Percentiles rank a stretch among this genome's conserved stretches.
These are phyloP conservation scores for Stenolophus ochropezus DNA, from an alignment of 2,888 invertebrate species.

Conservation along the genomic window DNA sequence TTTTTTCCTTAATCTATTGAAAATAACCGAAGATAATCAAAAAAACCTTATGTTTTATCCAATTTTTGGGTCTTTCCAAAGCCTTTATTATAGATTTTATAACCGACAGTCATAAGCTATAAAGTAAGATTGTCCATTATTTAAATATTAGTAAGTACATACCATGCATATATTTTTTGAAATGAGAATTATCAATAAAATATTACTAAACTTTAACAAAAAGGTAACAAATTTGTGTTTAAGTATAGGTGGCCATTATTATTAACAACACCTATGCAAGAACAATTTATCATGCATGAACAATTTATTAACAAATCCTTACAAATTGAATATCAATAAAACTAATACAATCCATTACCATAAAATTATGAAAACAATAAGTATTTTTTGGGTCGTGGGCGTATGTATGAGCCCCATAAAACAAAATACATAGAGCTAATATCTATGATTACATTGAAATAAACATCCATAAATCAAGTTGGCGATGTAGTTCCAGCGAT, in stretches of 20 bases:
- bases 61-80: too few relatives aligned
- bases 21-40: too few relatives aligned
- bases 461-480: slow-evolving; percentile 35
- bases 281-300: background rate
- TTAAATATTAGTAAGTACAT: too few relatives aligned
- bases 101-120: too few relatives aligned
- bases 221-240: background rate
- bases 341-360: slow-evolving; percentile 36
- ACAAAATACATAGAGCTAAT: slow-evolving; percentile 39
- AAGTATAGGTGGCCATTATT: background rate
- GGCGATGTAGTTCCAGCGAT: slow-evolving; percentile 9
- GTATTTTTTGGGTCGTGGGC: slow-evolving; percentile 23
- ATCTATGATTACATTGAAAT: slow-evolving; percentile 42
- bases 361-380: slow-evolving; percentile 42
- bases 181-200: too few relatives aligned
- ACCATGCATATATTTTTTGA: too few relatives aligned
- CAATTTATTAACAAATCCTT: slow-evolving; percentile 27
- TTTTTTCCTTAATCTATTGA: too few relatives aligned
- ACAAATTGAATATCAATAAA: slow-evolving; percentile 43
- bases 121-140: too few relatives aligned
- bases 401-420: slow-evolving; percentile 28
- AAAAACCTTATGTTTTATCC: too few relatives aligned
- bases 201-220: too few relatives aligned
- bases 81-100: too few relatives aligned
- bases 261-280: background rate